Percentiles rank a stretch among this genome's conserved stretches.
Conservation (phyloP, 2,888 invertebrate genomes). For the Reticulitermes lucifugus region DNA sequence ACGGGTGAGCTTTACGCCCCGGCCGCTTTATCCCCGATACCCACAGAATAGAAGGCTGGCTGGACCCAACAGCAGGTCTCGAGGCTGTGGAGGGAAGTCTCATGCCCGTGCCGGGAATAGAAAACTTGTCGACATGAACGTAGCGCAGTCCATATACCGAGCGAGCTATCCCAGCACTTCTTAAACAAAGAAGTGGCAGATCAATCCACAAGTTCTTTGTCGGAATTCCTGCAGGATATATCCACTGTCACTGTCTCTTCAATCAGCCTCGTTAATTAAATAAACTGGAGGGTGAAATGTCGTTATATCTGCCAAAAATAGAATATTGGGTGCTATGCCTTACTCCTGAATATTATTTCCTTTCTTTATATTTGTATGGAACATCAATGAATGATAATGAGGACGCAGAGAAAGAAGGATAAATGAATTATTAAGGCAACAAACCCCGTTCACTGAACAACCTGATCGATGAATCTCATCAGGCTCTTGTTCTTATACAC, state of each 20-base stretch:
- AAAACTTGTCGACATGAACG: too few species aligned
- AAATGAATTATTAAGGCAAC: constrained; percentile 18
- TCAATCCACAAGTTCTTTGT: not conserved
- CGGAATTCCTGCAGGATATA: not conserved
- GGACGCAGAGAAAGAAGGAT: not conserved
- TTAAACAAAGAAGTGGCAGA: too few species aligned
- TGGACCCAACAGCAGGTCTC: too few species aligned
- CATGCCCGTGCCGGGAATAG: too few species aligned
- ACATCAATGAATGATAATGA: constrained; percentile 5
- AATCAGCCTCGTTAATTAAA: not conserved
- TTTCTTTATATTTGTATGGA: not conserved
- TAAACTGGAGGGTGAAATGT: not conserved
- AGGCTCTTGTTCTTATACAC: not conserved
- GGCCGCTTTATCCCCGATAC: too few species aligned
- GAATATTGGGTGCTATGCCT: not conserved
- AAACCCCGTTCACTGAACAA: not conserved
- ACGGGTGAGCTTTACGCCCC: too few species aligned
- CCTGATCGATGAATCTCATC: constrained; percentile 21
- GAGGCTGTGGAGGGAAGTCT: too few species aligned
- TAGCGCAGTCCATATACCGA: too few species aligned
- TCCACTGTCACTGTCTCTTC: not conserved
- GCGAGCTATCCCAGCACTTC: too few species aligned
- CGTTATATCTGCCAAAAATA: not conserved
- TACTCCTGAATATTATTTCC: not conserved
- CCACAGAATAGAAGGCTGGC: too few species aligned